Base-by-base conservation (phyloP, 2,797 vertebrate species). In the Psittacula derbiana region DNA sequence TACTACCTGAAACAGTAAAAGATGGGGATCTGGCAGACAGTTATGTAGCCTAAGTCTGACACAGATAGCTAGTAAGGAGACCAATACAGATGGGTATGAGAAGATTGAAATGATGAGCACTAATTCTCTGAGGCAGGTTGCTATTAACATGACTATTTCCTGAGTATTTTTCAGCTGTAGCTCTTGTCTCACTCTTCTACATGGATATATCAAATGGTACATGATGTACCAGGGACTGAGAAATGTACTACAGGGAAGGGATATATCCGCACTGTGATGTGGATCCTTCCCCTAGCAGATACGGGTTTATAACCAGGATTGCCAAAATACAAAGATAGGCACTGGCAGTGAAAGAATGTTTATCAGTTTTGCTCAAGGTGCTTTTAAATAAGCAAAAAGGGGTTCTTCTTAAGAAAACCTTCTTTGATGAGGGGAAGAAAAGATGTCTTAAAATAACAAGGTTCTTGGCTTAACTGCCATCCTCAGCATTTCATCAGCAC, bases 91-190 rank as follows among this genome's bases (percentile, higher is more conserved):
- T 28, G 50, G 72, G 57, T 57, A 44, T 23, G 33, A 55, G 40
- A 58, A 92, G 31, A 58, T 55, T 55, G 50, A 62, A 38, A 66
- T 70, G 86, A 81, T 50, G 61, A 92, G 65, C 16, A 12, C 14
- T 47, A 69, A 86, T 80, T 93, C 86, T 87, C 61, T 6, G 57
- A 65, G 78, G 80, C 80, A 72, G 25, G 9, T 50, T 95, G 82
- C 80, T 80, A 64, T 58, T 67, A 70, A 82, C 16, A 12, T 66
- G 60, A 19, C 64, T 67, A 10, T 30, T 92, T 47, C 74, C 87
- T 6, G 44, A 76, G 52, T 64, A 30, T 80, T 83, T 87, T 87
- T 73, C 74, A 92, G 78, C 79, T 64, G 64, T 40, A 87, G 71
- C 21, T 87, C 70, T 62, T 81, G 64, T 86, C 74, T 92, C 50